A percentile compares a stretch with the other conserved stretches of the same genome.
phyloP scores from a whole-genome alignment of 64 coral and sea anemone genomes.

The Stichodactyla helianthus region DNA sequence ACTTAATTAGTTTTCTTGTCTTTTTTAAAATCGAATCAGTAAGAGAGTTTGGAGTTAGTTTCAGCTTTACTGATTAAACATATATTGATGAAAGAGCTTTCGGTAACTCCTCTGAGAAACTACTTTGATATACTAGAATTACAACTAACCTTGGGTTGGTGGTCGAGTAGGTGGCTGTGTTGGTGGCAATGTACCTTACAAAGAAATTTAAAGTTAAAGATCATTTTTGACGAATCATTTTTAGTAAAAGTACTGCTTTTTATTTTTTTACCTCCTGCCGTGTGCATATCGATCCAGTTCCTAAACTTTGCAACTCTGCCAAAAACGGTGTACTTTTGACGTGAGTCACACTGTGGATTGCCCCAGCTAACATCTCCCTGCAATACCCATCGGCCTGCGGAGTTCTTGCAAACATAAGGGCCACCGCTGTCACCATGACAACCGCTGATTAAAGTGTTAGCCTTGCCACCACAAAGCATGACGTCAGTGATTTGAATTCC shows the following conservation, averaged over 20 bases:
- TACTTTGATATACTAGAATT: neutral
- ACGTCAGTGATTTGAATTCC: slow-evolving; percentile 38
- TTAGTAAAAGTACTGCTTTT: too few relatives aligned
- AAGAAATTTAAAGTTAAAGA: neutral
- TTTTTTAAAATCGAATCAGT: too few relatives aligned
- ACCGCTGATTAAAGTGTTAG: slow-evolving; percentile 53
- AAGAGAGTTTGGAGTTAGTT: too few relatives aligned
- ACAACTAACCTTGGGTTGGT: neutral
- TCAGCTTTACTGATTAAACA: too few relatives aligned
- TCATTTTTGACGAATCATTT: neutral
- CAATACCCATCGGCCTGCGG: slow-evolving; percentile 46
- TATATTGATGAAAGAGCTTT: too few relatives aligned
- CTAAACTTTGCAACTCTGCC: slow-evolving; percentile 65
- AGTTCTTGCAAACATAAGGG: slow-evolving; percentile 53
- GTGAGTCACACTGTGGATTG: slow-evolving; percentile 25
- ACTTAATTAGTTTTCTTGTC: too few relatives aligned
- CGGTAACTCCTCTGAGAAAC: too few relatives aligned
- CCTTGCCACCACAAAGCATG: slow-evolving; percentile 65
- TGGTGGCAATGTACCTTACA: neutral
- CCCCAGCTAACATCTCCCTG: slow-evolving; percentile 69
- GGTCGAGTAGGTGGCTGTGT: neutral
- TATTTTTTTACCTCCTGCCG: neutral
- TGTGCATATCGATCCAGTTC: slow-evolving; percentile 60
- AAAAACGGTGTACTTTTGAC: slow-evolving; percentile 56
- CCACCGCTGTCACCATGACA: slow-evolving; percentile 89